Conservation (phyloP, 2,888 invertebrate genomes). For the Drosophila austrosaltans region DNA sequence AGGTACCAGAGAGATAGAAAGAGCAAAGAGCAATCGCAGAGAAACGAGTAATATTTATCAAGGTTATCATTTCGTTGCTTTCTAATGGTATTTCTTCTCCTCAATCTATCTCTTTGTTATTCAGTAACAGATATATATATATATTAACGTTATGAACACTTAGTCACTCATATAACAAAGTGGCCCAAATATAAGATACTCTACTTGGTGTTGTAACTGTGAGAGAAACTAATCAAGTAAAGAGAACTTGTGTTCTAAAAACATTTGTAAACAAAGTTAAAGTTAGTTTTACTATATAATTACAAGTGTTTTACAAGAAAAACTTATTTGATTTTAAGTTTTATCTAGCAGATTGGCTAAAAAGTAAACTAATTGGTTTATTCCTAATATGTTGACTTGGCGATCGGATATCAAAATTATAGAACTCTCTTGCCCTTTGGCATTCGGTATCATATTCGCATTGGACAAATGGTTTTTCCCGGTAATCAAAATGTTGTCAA, state of each 20-base stretch:
- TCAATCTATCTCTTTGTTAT: neutral
- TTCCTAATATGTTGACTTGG: too few species aligned
- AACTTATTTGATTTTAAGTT: too few species aligned
- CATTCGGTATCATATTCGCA: neutral
- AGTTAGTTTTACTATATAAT: too few species aligned
- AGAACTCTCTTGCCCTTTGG: too few species aligned
- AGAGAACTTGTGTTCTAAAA: too few species aligned
- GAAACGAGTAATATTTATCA: conserved; percentile 9
- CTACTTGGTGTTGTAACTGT: neutral
- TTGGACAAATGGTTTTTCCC: neutral
- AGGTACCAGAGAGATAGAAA: conserved; percentile 7
- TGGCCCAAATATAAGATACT: neutral
- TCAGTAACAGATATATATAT: too few species aligned
- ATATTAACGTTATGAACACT: neutral
- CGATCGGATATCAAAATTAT: too few species aligned
- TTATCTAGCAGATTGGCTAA: too few species aligned
- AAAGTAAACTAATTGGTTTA: too few species aligned
- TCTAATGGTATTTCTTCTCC: neutral
- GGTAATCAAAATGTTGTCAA: conserved; percentile 7
- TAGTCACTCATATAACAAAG: conserved; percentile 6
- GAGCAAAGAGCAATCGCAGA: neutral
- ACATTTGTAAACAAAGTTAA: too few species aligned
- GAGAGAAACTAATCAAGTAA: neutral
- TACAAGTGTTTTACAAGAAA: too few species aligned
- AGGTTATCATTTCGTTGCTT: conserved; percentile 4